phyloP scores from a whole-genome alignment of 2,888 invertebrate genomes.

The Dolichopus griseipennis region DNA sequence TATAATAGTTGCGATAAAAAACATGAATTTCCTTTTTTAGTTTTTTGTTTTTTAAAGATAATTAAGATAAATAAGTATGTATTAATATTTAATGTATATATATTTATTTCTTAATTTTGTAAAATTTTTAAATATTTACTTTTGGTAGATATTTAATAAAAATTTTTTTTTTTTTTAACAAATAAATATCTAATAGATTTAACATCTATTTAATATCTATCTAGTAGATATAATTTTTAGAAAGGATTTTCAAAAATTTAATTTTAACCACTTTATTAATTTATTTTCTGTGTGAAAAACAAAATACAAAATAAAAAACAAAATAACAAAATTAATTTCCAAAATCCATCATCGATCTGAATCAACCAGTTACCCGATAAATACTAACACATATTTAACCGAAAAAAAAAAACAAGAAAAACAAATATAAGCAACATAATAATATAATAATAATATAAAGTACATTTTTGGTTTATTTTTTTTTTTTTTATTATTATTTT shows the following conservation, averaged over 20 bases:
- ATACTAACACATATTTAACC: slow-evolving; percentile 22
- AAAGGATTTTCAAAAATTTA: no score
- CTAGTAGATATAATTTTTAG: no score
- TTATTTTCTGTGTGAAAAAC: background rate
- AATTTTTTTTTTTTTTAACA: slow-evolving; percentile 4
- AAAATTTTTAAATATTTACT: slow-evolving; percentile 10
- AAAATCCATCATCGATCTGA: slow-evolving; percentile 22
- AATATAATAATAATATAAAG: background rate
- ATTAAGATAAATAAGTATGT: no score
- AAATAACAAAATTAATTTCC: slow-evolving; percentile 12
- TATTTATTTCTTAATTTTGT: no score
- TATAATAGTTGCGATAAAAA: no score
- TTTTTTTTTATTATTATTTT: background rate
- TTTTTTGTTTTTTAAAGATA: no score
- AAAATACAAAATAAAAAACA: slow-evolving; percentile 11
- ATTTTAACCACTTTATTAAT: no score
- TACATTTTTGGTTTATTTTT: background rate
- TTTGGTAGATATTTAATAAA: no score
- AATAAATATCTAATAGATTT: no score
- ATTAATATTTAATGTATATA: no score
- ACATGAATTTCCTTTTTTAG: no score
- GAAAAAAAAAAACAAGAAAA: background rate
- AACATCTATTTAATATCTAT: no score
- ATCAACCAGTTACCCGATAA: slow-evolving; percentile 25
- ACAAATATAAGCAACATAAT: background rate